phyloP scores from a whole-genome alignment of 2,113 vertebrate genomes.

The Polypterus senegalus region DNA sequence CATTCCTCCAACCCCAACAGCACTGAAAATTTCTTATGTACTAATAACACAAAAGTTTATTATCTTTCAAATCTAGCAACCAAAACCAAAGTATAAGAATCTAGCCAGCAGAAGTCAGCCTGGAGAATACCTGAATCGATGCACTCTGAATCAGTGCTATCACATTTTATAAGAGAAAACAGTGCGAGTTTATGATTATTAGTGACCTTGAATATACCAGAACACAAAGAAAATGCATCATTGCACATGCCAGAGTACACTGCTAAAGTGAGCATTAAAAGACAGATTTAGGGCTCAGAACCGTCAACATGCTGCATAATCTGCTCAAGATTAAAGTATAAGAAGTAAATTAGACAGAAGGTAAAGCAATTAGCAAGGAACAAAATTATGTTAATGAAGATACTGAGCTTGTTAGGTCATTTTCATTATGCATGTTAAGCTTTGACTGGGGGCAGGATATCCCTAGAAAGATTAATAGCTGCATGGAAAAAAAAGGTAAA shows the following conservation, averaged over 20 bases:
- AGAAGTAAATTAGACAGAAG: conserved; percentile 46
- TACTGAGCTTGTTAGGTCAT: conserved; percentile 59
- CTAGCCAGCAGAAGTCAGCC: background rate
- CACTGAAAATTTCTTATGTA: no score
- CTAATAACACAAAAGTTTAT: no score
- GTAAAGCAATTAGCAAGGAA: conserved; percentile 63
- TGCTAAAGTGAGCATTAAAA: conserved; percentile 24
- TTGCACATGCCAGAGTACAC: conserved; percentile 11
- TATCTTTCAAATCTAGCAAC: no score
- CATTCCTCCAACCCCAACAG: no score
- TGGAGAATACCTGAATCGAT: background rate
- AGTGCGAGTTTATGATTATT: conserved; percentile 7
- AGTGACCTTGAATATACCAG: conserved; percentile 14
- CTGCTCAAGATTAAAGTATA: conserved; percentile 42
- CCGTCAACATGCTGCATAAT: conserved; percentile 30
- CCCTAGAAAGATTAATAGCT: conserved; percentile 44
- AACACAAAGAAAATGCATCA: conserved; percentile 13
- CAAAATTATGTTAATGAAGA: conserved; percentile 59
- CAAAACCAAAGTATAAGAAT: no score
- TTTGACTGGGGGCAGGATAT: conserved; percentile 45
- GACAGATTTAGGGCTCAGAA: conserved; percentile 29
- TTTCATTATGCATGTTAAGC: conserved; percentile 61
- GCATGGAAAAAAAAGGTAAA: conserved; percentile 34
- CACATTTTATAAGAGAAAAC: background rate
- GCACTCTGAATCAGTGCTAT: no score